Conservation (phyloP, 2,797 vertebrate species). For the Anolis apletophallus region DNA sequence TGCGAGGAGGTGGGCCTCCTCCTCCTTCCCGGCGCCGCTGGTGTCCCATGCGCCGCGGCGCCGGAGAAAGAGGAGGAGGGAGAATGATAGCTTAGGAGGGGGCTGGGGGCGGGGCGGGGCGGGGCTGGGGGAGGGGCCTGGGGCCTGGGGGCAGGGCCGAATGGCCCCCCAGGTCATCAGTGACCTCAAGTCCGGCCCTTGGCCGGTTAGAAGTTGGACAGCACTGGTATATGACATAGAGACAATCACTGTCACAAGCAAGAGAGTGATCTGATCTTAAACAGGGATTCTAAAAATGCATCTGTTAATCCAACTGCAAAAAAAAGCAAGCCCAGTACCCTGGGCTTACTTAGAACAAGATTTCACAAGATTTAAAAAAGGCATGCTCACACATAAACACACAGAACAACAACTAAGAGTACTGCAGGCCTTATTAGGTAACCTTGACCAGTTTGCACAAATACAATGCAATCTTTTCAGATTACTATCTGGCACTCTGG, state of each 20-base stretch:
- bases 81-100: no score
- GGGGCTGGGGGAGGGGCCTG: no score
- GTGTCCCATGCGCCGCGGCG: no score
- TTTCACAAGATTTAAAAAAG: not conserved
- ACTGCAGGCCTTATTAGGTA: conserved; percentile 1
- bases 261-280: not conserved
- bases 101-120: no score
- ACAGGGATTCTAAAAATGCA: not conserved
- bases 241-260: not conserved
- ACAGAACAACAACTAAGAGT: not conserved
- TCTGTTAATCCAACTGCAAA: not conserved
- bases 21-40: no score
- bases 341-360: not conserved
- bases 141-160: no score
- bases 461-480: rapidly evolving
- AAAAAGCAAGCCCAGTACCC: no score
- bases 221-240: not conserved
- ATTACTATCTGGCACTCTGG: not conserved
- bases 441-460: conserved; percentile 5
- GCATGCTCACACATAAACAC: not conserved
- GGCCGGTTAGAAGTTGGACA: no score
- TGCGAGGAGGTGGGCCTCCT: no score
- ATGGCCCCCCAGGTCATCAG: no score
- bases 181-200: no score
- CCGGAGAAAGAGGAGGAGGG: no score